Percentiles rank a stretch among this genome's conserved stretches.
These are phyloP conservation scores for Scleropages formosus DNA, from an alignment of 2,797 vertebrate species.

Conservation along the genomic window DNA sequence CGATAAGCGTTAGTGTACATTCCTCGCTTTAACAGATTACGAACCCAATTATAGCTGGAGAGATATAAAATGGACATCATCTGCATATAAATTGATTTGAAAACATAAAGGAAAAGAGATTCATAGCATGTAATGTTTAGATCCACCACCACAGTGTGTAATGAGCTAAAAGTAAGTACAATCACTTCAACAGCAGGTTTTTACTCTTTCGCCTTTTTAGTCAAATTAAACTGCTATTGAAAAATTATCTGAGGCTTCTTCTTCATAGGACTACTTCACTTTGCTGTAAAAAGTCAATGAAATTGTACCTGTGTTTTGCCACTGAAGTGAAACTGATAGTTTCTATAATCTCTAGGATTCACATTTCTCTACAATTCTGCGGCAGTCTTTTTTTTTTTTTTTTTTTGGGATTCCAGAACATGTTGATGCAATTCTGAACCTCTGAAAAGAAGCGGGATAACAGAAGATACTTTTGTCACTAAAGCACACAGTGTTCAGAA, in stretches of 20 bases:
- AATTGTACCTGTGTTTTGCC: constrained; percentile 4
- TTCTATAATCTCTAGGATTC: constrained; percentile 1
- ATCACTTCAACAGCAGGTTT: constrained; percentile 59
- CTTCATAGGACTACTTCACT: constrained; percentile 44
- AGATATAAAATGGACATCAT: constrained; percentile 72
- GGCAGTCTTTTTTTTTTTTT: not conserved
- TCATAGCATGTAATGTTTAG: constrained; percentile 64
- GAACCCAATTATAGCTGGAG: constrained; percentile 66
- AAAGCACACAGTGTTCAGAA: not conserved
- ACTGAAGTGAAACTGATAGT: not conserved
- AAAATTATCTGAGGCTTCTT: constrained; percentile 63
- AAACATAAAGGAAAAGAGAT: constrained; percentile 63
- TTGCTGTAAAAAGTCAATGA: constrained; percentile 25
- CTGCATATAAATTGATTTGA: constrained; percentile 79
- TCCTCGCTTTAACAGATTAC: constrained; percentile 65
- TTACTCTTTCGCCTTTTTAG: constrained; percentile 41
- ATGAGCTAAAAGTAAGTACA: constrained; percentile 69
- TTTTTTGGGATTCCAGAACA: not conserved
- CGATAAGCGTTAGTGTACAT: constrained; percentile 59
- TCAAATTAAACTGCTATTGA: constrained; percentile 66
- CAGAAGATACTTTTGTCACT: not conserved
- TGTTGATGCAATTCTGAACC: too few species aligned
- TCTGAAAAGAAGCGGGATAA: not conserved
- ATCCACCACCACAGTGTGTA: constrained; percentile 65
- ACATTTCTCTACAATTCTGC: not conserved